Base-by-base conservation (phyloP, 2,888 invertebrate species). In the Mimumesa dahlbomi region DNA sequence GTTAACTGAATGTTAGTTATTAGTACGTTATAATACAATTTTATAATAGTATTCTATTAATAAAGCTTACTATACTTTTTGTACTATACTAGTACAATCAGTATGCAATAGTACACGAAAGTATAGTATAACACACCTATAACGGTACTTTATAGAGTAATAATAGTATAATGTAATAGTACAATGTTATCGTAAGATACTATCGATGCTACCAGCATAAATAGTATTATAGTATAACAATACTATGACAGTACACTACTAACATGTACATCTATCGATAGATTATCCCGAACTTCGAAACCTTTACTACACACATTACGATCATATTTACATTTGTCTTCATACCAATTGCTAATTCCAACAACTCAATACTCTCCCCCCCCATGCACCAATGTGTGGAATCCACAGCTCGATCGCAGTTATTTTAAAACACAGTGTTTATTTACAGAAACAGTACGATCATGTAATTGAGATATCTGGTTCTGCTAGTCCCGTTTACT, bases 401-500 rank as follows among this genome's bases (percentile, higher is more conserved):
- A 40, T 45, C 66, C 76, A 62, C 68, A 59, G 57, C 65, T 46
- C 65, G 62, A 64, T 50, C 57, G 77, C 80, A 70, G 50, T 56
- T 61, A 57, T 25, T 42, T 34, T 53, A n/a, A n/a, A n/a, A n/a
- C 53, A 63, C 50, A 50, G 46, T 25, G 52, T 70, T 57, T 84
- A 85, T 85, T 88, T 87, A 88, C 83, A 88, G 75, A 73, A 86
- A 78, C 52, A 88, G 81, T 68, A 88, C 87, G 75, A 88, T 86
- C 86, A 87, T 87, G 68, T 87, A 87, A 83, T 86, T 87, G 79
- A 89, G 82, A 84, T 85, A 85, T 75, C 81, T 86, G 56, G 84
- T 77, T 69, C 83, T 82, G 36, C 84, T 75, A 65, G 84, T 82
- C 42, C 85, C 84, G 70, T 86, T 86, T 14, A 85, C 52, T 61